Percentiles rank a stretch among this genome's conserved stretches.
Conservation (phyloP, 2,888 invertebrate genomes). For the Ptilodon capucinus region DNA sequence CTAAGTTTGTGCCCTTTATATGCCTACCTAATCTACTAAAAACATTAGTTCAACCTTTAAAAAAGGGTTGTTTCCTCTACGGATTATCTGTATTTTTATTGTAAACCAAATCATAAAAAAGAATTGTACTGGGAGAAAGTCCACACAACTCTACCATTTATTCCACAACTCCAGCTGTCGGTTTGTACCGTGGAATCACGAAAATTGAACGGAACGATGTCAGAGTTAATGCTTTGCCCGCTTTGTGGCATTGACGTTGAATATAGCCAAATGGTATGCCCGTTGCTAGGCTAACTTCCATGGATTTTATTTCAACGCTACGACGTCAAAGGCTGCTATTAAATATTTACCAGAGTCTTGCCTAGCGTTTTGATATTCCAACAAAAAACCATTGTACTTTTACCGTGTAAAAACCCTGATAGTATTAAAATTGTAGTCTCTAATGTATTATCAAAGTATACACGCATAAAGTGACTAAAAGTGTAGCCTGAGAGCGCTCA, state of each 20-base stretch:
- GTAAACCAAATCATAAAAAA: too few relatives aligned
- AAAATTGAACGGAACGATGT: not conserved
- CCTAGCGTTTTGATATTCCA: too few relatives aligned
- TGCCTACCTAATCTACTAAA: too few relatives aligned
- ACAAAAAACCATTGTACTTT: not conserved
- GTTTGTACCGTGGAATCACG: not conserved
- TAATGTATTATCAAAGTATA: too few relatives aligned
- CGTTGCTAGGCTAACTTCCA: not conserved
- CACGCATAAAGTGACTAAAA: too few relatives aligned
- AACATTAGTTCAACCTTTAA: too few relatives aligned
- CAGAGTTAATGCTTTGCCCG: not conserved
- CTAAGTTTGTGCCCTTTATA: too few relatives aligned
- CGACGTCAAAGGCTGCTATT: not conserved
- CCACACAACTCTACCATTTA: not conserved
- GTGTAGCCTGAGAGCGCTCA: constrained; percentile 3
- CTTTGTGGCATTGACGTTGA: not conserved
- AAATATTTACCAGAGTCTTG: not conserved
- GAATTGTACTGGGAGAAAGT: not conserved
- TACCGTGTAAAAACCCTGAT: too few relatives aligned
- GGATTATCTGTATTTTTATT: too few relatives aligned
- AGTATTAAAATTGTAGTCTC: too few relatives aligned
- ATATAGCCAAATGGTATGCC: not conserved
- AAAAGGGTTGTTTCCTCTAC: too few relatives aligned
- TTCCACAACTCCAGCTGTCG: not conserved
- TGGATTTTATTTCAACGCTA: not conserved